Base-by-base conservation (phyloP, 2,888 invertebrate species). In the Muschampia plurimacula region DNA sequence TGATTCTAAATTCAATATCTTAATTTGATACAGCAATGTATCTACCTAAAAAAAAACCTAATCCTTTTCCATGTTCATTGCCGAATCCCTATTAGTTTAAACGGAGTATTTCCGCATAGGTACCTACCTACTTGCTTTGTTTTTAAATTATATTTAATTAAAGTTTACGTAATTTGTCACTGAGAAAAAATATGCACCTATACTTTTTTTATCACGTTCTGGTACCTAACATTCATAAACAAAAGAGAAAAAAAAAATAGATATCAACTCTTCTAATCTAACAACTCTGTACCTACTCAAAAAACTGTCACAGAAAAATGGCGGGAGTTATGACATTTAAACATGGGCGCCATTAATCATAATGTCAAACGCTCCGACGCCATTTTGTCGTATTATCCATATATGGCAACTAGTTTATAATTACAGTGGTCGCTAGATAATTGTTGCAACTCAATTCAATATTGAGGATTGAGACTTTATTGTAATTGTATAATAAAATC, bases 331-430 rank as follows among this genome's bases (percentile, higher is more conserved):
- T 88, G 90, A 89, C 90, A 87, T 90, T 89, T 86, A 76, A 55
- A 22, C 82, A 77, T 81, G 76, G 83, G 81, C 83, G 82, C 80
- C 83, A 88, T 89, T 85, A 86, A 89, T 90, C 88, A 89, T 87
- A 55, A 80, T 85, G 88, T 89, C 89, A 89, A 87, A 86, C 78
- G 81, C 78, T 79, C 79, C 86, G 86, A 85, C 87, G 52, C 89
- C 90, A 90, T 91, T 84, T 90, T 90, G 89, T 83, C 85, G 82
- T 86, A 88, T 91, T 90, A 89, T 81, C 89, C 89, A 81, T 88
- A 89, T 79, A 89, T 83, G 89, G 89, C 81, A 83, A 81, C 81
- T 78, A 81, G 85, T 52, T 76, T 52, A 80, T 85, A 87, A 90
- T 89, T 89, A 86, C 78, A 73, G 75, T 80, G 79, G 80, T 79